These are phyloP conservation scores for Sminthurinus aureus DNA, from an alignment of 2,888 invertebrate genomes.

Conservation along the genomic window DNA sequence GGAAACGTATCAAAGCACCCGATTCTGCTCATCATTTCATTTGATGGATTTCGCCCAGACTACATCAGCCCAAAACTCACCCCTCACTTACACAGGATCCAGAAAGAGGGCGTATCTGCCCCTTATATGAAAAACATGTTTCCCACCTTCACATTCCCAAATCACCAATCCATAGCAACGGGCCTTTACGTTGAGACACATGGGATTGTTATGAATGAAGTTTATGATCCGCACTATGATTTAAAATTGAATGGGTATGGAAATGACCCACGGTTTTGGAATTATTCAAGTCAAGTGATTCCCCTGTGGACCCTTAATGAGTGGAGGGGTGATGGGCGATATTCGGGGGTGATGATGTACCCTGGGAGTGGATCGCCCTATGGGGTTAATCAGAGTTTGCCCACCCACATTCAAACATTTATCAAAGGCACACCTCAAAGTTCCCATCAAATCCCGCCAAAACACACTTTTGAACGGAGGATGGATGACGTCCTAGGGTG, in stretches of 20 bases:
- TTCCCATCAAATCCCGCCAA: slow-evolving; percentile 14
- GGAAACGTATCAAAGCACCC: slow-evolving; percentile 50
- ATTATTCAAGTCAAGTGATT: slow-evolving; percentile 46
- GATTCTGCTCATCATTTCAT: slow-evolving; percentile 69
- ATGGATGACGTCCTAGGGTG: slow-evolving; percentile 70
- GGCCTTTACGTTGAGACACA: slow-evolving; percentile 74
- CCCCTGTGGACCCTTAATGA: slow-evolving; percentile 66
- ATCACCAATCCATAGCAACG: slow-evolving; percentile 75
- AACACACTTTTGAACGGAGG: slow-evolving; percentile 62
- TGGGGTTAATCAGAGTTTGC: slow-evolving; percentile 63
- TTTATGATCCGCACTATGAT: slow-evolving; percentile 67
- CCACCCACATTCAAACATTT: slow-evolving; percentile 29
- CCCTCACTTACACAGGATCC: slow-evolving; percentile 69
- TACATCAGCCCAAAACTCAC: slow-evolving; percentile 68
- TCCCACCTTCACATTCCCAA: slow-evolving; percentile 75
- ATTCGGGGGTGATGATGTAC: slow-evolving; percentile 75
- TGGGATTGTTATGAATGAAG: slow-evolving; percentile 72
- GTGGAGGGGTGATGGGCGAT: slow-evolving; percentile 65
- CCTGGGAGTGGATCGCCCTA: slow-evolving; percentile 70
- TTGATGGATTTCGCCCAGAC: slow-evolving; percentile 76
- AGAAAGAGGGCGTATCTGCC: slow-evolving; percentile 68
- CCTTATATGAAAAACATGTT: slow-evolving; percentile 71
- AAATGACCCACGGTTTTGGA: slow-evolving; percentile 53
- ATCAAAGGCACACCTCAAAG: too few relatives aligned
- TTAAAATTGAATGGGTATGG: slow-evolving; percentile 45